Conservation (phyloP, 1,140 invertebrate genomes). For the Subanguina moxae region DNA sequence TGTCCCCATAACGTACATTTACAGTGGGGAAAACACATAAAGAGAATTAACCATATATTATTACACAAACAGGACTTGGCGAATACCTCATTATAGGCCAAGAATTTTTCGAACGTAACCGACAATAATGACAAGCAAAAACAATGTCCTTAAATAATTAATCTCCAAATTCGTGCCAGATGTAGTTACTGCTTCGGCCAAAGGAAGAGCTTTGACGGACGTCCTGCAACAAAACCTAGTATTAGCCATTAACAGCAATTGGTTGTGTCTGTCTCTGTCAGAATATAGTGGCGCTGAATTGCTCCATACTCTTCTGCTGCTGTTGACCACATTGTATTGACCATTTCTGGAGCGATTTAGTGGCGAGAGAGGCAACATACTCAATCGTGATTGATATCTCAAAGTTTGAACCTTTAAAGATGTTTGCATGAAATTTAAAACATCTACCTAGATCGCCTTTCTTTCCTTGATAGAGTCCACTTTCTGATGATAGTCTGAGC, state of each 20-base stretch:
- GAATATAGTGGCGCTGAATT: slow-evolving; percentile 4
- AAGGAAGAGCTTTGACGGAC: neutral
- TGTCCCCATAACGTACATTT: no score
- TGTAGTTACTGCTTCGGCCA: no score
- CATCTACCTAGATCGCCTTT: neutral
- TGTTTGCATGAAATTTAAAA: no score
- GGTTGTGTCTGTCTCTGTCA: slow-evolving; percentile 5
- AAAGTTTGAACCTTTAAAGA: neutral
- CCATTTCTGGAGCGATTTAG: neutral
- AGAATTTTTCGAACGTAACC: no score
- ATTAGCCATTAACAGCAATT: slow-evolving; percentile 2
- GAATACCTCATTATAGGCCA: no score
- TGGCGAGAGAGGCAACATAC: neutral
- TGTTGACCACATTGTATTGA: neutral
- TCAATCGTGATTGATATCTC: neutral
- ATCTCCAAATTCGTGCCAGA: no score
- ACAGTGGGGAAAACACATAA: no score
- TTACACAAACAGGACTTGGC: no score
- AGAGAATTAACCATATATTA: no score
- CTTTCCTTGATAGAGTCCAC: slow-evolving; percentile 1
- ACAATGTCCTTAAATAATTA: no score
- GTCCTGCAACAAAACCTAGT: slow-evolving; percentile 10
- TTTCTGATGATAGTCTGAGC: slow-evolving; percentile 4
- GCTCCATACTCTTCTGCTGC: neutral
- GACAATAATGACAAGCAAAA: no score